Percentiles rank a stretch among this genome's conserved stretches.
These are phyloP conservation scores for Bradypodion pumilum DNA, from an alignment of 2,797 vertebrate genomes.

Conservation along the genomic window DNA sequence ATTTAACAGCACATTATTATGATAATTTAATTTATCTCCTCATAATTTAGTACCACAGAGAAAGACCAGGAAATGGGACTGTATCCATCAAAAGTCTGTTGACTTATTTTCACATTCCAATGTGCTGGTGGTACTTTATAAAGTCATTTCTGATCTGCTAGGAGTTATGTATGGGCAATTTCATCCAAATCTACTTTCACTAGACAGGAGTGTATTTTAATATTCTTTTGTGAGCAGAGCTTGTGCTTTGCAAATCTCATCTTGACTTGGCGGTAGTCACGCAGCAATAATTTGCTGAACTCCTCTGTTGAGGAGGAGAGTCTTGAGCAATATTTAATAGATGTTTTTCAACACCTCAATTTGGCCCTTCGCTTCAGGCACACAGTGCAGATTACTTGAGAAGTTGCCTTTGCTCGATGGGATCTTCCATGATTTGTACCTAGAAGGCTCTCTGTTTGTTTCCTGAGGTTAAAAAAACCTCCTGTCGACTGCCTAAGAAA, in stretches of 20 bases:
- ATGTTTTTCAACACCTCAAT: not conserved
- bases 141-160: slow-evolving; percentile 14
- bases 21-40: not conserved
- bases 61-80: slow-evolving; percentile 9
- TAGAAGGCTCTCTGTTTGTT: not conserved
- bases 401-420: not conserved
- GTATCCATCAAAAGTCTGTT: slow-evolving; percentile 9
- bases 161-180: slow-evolving; percentile 28
- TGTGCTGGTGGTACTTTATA: not conserved
- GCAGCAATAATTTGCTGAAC: slow-evolving; percentile 1
- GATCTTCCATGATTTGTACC: not conserved
- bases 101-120: not conserved
- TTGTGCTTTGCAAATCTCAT: slow-evolving; percentile 11
- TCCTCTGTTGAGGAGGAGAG: not conserved
- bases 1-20: no score
- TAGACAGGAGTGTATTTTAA: slow-evolving; percentile 1
- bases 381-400: not conserved
- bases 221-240: slow-evolving; percentile 20
- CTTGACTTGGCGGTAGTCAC: slow-evolving; percentile 14
- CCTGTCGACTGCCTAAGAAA: not conserved
- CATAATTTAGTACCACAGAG: slow-evolving; percentile 4
- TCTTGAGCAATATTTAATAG: not conserved
- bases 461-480: not conserved
- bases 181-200: slow-evolving; percentile 11
- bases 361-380: not conserved